phyloP scores from a whole-genome alignment of 2,113 vertebrate species.

The Tragelaphus scriptus region DNA sequence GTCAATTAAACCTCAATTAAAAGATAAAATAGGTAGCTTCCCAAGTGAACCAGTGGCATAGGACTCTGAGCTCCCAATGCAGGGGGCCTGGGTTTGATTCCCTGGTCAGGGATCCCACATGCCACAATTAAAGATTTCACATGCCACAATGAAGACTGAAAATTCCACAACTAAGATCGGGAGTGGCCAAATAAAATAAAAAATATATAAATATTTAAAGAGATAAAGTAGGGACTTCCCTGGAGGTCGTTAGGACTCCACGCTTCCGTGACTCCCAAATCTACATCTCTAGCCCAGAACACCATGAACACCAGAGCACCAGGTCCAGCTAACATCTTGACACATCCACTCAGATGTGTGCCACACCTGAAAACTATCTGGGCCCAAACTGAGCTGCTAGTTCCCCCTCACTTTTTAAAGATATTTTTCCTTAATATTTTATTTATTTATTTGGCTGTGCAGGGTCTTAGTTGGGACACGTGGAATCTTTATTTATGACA shows the following conservation, averaged over 20 bases:
- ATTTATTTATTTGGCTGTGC: neutral
- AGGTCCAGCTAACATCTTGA: neutral
- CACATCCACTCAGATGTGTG: neutral
- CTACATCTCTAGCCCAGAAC: neutral
- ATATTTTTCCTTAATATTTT: neutral
- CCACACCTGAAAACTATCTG: neutral
- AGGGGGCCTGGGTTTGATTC: neutral
- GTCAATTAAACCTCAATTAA: neutral
- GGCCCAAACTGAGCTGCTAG: neutral
- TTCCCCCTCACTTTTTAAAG: neutral
- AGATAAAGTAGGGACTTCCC: neutral
- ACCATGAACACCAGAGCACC: rapidly evolving
- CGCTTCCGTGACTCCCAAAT: neutral
- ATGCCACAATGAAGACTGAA: neutral
- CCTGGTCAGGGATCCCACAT: neutral
- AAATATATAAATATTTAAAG: neutral
- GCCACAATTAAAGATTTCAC: neutral
- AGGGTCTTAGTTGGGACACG: neutral
- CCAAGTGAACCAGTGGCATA: neutral
- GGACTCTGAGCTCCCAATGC: neutral
- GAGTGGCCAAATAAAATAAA: neutral
- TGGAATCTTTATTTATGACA: neutral
- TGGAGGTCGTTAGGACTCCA: neutral
- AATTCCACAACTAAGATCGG: neutral
- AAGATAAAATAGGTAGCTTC: neutral